These are phyloP conservation scores for Patella depressa DNA, from an alignment of 2,888 invertebrate species.

Conservation along the genomic window DNA sequence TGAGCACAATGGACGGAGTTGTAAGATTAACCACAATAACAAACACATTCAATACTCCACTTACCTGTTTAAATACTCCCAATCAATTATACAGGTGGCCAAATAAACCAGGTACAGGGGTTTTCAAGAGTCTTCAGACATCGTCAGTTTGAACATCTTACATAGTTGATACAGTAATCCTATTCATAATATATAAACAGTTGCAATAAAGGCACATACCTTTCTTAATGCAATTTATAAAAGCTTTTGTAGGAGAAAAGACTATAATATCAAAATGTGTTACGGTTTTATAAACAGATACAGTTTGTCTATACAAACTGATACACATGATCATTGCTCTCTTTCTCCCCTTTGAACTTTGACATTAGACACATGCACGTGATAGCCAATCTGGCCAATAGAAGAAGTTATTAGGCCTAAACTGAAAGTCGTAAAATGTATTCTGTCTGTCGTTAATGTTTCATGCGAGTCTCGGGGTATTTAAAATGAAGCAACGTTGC, in stretches of 20 bases:
- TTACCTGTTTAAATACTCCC: neutral
- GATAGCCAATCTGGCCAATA: neutral
- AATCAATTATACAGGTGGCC: slow-evolving; percentile 2
- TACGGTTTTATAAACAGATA: too few relatives aligned
- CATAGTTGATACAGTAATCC: too few relatives aligned
- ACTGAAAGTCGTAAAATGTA: neutral
- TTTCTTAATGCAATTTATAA: too few relatives aligned
- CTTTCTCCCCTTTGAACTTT: neutral
- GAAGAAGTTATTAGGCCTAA: neutral
- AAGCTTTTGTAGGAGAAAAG: too few relatives aligned
- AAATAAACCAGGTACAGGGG: too few relatives aligned
- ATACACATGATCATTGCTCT: too few relatives aligned
- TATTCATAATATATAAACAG: too few relatives aligned
- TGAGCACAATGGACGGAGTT: neutral
- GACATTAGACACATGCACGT: neutral
- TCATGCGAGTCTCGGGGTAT: neutral
- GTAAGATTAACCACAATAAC: slow-evolving; percentile 4
- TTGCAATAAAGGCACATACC: too few relatives aligned
- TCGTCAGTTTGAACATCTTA: too few relatives aligned
- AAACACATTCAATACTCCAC: slow-evolving; percentile 1
- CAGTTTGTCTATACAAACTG: too few relatives aligned
- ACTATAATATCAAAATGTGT: too few relatives aligned
- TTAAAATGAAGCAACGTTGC: neutral
- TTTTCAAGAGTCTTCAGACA: too few relatives aligned
- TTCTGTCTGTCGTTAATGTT: slow-evolving; percentile 9